Evolutionary conservation across 2,888 invertebrate species (phyloP), one percentile per base, ranked within the genome.

Genomic region (Mesopsocus fuscifrons): DNA sequence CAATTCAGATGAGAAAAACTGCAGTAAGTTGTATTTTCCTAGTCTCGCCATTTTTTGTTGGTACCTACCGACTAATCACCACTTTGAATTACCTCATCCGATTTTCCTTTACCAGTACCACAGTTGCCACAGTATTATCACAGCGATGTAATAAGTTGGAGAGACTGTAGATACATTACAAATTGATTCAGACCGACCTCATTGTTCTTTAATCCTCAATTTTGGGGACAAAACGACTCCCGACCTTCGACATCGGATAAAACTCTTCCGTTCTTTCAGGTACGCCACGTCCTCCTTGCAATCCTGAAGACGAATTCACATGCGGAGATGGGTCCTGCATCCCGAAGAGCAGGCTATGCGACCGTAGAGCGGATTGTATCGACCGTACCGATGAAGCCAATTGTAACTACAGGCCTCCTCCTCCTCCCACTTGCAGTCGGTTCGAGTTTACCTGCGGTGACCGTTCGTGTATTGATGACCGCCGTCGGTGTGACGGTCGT

Each of bases 321-420:
- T 73, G 72, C 58, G 63, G 70, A 58, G 69, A 68, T 59, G 71
- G 68, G 51, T 63, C 57, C 55, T 81, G 80, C 59, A 64, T 81
- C 56, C 62, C 66, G 47, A 65, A 61, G 41, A 59, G 32, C n/a
- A 20, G 20, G 5, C 6, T 59, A 34, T 72, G 71, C 55, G 66
- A 72, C 50, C 61, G 64, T 34, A 57, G 61, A 41, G 57, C 58
- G 44, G 69, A 71, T 51, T 71, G 70, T 54, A 49, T 52, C 34
- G 70, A 70, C 52, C 59, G 57, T 49, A 65, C 68, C 42, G 69
- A 71, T 55, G 70, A 71, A 56, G 52, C 51, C 51, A 56, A 55
- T 52, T 65, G 65, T 53, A 59, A 59, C 56, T n/a, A n/a, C n/a
- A n/a, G n/a, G n/a, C 56, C 33, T 3, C 16, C 15, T 33, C 20